These are phyloP conservation scores for Punctoribates punctum DNA, from an alignment of 2,888 invertebrate species.

Conservation along the genomic window DNA sequence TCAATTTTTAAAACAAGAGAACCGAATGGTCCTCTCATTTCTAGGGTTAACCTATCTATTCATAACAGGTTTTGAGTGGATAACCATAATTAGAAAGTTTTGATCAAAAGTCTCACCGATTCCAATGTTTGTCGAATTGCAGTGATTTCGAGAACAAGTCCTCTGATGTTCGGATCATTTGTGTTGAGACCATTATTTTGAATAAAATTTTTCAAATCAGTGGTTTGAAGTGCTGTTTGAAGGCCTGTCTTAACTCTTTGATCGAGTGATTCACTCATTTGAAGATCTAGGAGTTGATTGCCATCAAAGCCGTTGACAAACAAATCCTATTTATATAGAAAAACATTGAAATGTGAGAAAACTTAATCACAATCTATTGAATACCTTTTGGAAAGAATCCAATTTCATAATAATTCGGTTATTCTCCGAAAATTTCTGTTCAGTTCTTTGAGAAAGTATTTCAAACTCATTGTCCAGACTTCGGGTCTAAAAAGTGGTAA, in stretches of 20 bases:
- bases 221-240: neutral
- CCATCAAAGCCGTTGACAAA: neutral
- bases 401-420: constrained; percentile 46
- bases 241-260: neutral
- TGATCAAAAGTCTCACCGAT: neutral
- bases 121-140: neutral
- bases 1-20: no score
- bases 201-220: neutral
- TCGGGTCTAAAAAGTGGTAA: constrained; percentile 40
- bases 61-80: no score
- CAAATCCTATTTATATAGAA: neutral
- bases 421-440: constrained; percentile 46
- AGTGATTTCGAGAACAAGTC: neutral
- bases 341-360: neutral
- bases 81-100: neutral
- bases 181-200: neutral
- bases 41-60: no score
- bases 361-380: neutral
- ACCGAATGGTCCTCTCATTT: no score
- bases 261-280: neutral
- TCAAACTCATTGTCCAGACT: constrained; percentile 45
- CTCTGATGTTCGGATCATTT: neutral
- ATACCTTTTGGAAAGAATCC: constrained; percentile 47
- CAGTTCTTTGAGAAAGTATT: constrained; percentile 46
- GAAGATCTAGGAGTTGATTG: neutral